These are phyloP conservation scores for Montipora foliosa DNA, from an alignment of 64 coral and sea anemone genomes.

Conservation along the genomic window DNA sequence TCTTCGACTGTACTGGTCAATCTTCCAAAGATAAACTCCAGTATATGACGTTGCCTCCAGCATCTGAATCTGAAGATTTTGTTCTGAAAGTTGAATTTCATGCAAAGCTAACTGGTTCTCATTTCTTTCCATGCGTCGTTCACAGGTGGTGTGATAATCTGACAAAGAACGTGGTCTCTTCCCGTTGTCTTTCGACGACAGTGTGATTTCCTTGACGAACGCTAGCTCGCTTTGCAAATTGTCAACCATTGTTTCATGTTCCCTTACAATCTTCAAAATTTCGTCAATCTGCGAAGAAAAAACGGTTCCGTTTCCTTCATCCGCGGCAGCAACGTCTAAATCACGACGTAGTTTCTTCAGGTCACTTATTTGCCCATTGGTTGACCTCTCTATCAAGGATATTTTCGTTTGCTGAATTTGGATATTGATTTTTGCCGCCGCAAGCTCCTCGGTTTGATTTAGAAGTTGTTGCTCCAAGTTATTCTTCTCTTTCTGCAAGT, in stretches of 20 bases:
- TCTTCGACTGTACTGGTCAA: slow-evolving; percentile 36
- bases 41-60: slow-evolving; percentile 58
- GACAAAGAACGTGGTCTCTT: neutral
- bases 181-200: neutral
- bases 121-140: slow-evolving; percentile 27
- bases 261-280: neutral
- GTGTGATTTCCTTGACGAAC: neutral
- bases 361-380: neutral
- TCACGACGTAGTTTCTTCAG: neutral
- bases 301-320: neutral
- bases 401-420: slow-evolving; percentile 39
- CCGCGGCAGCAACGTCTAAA: neutral
- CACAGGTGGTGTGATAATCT: neutral
- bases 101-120: slow-evolving; percentile 36
- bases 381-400: neutral
- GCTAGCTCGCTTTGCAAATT: neutral
- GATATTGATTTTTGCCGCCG: neutral
- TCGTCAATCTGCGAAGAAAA: slow-evolving; percentile 15
- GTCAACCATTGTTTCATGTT: neutral
- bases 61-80: slow-evolving; percentile 51
- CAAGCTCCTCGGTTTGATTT: slow-evolving; percentile 40
- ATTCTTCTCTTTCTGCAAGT: neutral
- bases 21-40: slow-evolving; percentile 65
- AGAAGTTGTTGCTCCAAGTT: neutral
- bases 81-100: slow-evolving; percentile 40